A percentile compares a stretch with the other conserved stretches of the same genome.
phyloP scores from a whole-genome alignment of 2,797 vertebrate genomes.

The Sebastes flavidus region DNA sequence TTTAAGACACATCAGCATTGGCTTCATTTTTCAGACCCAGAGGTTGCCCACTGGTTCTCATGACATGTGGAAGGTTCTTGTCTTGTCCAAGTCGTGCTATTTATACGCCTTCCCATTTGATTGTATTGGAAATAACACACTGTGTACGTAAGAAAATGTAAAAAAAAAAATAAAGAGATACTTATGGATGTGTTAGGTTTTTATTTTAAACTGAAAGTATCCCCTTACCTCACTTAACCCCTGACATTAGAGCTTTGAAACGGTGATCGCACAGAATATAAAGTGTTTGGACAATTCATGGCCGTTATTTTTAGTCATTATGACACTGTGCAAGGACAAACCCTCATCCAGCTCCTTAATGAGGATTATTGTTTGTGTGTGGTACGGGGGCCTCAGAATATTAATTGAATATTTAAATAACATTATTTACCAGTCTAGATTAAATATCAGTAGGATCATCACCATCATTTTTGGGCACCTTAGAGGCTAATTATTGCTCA shows the following conservation, averaged over 20 bases:
- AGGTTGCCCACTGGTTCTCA: no score
- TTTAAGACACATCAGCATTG: no score
- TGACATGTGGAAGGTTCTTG: no score
- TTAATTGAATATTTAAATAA: constrained; percentile 32
- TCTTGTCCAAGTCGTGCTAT: no score
- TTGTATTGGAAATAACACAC: background rate
- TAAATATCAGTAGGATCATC: constrained; percentile 13
- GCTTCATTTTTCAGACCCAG: no score
- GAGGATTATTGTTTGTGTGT: constrained; percentile 26
- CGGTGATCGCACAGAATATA: constrained; percentile 20
- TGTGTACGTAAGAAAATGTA: background rate
- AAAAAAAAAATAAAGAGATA: background rate
- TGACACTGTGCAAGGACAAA: constrained; percentile 31
- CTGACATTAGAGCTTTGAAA: constrained; percentile 27
- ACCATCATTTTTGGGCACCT: background rate
- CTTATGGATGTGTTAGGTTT: background rate
- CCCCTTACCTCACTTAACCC: constrained; percentile 3
- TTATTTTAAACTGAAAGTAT: background rate
- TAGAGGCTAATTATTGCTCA: constrained; percentile 19
- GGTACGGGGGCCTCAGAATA: background rate
- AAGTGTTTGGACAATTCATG: constrained; percentile 13
- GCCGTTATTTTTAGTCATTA: constrained; percentile 35
- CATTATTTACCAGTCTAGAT: constrained; percentile 6
- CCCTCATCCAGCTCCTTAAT: constrained; percentile 13
- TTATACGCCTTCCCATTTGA: no score